phyloP scores from a whole-genome alignment of 1,140 invertebrate species.

The Bombus pascuorum region DNA sequence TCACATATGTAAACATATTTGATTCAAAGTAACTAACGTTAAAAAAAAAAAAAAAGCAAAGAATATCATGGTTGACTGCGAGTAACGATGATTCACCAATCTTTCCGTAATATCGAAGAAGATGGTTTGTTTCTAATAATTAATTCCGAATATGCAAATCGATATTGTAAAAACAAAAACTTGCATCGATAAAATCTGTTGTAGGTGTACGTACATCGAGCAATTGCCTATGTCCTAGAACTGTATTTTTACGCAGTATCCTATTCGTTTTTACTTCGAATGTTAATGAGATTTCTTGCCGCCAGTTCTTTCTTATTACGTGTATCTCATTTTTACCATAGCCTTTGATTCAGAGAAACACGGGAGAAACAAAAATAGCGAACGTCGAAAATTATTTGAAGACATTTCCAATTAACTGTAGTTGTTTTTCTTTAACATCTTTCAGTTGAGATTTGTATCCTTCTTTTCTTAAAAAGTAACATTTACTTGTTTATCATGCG shows the following conservation, averaged over 20 bases:
- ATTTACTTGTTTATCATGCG: background rate
- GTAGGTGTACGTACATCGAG: conserved; percentile 1
- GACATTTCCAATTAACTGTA: rapidly evolving
- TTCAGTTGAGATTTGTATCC: background rate
- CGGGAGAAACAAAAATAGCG: no score
- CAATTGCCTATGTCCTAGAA: background rate
- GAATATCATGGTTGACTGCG: background rate
- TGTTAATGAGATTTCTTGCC: background rate
- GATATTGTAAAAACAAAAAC: background rate
- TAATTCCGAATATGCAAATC: background rate
- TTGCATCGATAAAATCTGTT: background rate
- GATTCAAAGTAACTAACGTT: background rate
- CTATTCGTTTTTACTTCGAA: background rate
- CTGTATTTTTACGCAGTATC: background rate
- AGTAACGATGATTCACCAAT: background rate
- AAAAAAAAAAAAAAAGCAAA: no score
- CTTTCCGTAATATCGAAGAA: background rate
- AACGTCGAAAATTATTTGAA: background rate
- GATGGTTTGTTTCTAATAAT: background rate
- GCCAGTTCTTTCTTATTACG: background rate
- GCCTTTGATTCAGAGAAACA: background rate
- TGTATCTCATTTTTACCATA: background rate
- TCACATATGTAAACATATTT: background rate
- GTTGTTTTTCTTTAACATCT: background rate
- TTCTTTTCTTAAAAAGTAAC: no score